Percentiles rank a stretch among this genome's conserved stretches.
Conservation (phyloP, 2,113 vertebrate species). For the Poeciliopsis retropinna region DNA sequence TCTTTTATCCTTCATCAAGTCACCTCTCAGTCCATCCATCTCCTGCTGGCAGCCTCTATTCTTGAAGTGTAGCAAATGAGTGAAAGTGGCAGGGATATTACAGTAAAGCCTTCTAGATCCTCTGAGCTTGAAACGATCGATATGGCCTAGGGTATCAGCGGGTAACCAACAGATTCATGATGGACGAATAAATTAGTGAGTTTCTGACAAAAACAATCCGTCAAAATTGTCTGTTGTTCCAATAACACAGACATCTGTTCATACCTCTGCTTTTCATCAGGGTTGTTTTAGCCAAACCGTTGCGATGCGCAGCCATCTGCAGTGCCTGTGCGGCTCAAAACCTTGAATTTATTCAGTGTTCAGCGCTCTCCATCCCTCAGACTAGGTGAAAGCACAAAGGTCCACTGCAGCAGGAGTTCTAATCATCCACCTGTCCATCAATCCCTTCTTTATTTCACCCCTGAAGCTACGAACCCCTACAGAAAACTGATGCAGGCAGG, state of each 20-base stretch:
- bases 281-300: background rate
- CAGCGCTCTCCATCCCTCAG: conserved; percentile 3
- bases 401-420: background rate
- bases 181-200: conserved; percentile 5
- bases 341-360: conserved; percentile 4
- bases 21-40: conserved; percentile 19
- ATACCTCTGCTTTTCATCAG: background rate
- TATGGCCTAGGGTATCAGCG: conserved; percentile 5
- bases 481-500: background rate
- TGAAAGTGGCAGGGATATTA: conserved; percentile 14
- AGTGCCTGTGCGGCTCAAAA: background rate
- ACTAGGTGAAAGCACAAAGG: background rate
- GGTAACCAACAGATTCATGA: background rate
- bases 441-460: background rate
- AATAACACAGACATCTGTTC: background rate
- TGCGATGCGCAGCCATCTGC: background rate
- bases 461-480: background rate
- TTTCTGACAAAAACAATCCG: conserved; percentile 3
- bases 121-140: conserved; percentile 17
- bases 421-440: conserved; percentile 32
- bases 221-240: background rate
- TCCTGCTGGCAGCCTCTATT: background rate
- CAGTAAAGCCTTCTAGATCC: conserved; percentile 3
- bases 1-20: conserved; percentile 21
- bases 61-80: background rate